Base-by-base conservation (phyloP, 2,113 vertebrate genomes). In the Brienomyrus longianalis region DNA sequence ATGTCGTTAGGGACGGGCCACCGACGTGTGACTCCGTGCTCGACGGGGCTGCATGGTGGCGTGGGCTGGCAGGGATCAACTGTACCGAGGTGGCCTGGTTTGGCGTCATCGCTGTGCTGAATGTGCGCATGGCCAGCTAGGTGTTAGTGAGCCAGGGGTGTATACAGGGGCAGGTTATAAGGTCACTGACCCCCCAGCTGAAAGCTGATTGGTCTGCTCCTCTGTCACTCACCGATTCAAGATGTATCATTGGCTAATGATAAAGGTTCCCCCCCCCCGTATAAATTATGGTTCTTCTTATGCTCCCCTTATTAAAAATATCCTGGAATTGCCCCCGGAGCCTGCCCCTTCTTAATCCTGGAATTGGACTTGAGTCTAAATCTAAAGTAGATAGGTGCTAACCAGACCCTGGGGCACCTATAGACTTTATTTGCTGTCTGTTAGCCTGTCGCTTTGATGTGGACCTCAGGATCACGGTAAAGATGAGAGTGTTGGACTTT, bases 1-100 rank as follows among this genome's bases (percentile, higher is more conserved):
- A 83, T 87, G 85, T 88, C 31, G 90, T 90, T 90, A 74, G 77
- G 89, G n/a, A 90, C 91, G 83, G 93, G 91, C 88, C 87, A 21
- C 35, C 6, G 8, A 43, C 31, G 35, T 52, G 88, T 86, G 74
- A 85, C 87, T 87, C 39, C 7, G 23, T 43, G 45, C 74, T 86
- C 3, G 3, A 19, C 27, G 52, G 83, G 10, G 31, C 9, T 45
- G 47, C 62, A 5, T 45, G 27, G 83, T 47, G 11, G 50, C 10
- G 9, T 45, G 15, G 3, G 51, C 6, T 31, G 85, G n/a, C n/a
- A 43, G 51, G n/a, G 39, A 19, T 15, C 31, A 84, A 48, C 39
- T 21, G 8, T 48, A 48, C 8, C 3, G 3, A 4, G 3, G n/a
- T 4, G 62, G 62, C 27, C 62, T 1, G 62, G 13, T 5, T 70